Evolutionary conservation across 1,140 invertebrate species (phyloP).

Genomic region (Eueides isabella): DNA sequence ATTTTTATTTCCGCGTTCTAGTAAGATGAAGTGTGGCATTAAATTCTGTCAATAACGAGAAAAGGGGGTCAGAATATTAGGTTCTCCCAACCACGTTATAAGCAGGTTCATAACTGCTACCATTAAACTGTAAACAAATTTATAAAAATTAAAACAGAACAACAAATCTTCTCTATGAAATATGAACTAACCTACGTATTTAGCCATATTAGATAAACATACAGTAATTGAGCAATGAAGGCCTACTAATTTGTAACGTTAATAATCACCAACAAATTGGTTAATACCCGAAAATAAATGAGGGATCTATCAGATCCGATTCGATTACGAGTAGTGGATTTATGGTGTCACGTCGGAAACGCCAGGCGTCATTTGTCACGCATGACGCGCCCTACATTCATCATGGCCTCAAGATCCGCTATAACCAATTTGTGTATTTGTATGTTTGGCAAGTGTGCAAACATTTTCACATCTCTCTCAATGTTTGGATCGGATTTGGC

Average conservation of each 20-base stretch:
- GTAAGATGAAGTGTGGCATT: too few species aligned
- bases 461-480: not conserved
- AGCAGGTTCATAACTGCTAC: too few species aligned
- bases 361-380: conserved; percentile 31
- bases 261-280: conserved; percentile 32
- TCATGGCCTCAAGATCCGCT: conserved; percentile 27
- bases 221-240: not conserved
- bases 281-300: conserved; percentile 36
- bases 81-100: too few species aligned
- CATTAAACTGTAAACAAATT: not conserved
- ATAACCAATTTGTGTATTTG: conserved; percentile 12
- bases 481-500: too few species aligned
- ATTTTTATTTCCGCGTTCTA: too few species aligned
- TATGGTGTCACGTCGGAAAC: conserved; percentile 35
- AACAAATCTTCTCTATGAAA: not conserved
- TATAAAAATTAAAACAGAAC: not conserved
- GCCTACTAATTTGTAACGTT: not conserved
- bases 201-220: not conserved
- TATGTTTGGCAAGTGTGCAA: not conserved
- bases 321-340: conserved; percentile 34
- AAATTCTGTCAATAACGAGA: too few species aligned
- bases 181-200: not conserved
- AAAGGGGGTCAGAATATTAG: too few species aligned
- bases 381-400: conserved; percentile 26
- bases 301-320: conserved; percentile 40